Conservation (phyloP, 1,140 invertebrate species). For the Aphaenogaster rudis region DNA sequence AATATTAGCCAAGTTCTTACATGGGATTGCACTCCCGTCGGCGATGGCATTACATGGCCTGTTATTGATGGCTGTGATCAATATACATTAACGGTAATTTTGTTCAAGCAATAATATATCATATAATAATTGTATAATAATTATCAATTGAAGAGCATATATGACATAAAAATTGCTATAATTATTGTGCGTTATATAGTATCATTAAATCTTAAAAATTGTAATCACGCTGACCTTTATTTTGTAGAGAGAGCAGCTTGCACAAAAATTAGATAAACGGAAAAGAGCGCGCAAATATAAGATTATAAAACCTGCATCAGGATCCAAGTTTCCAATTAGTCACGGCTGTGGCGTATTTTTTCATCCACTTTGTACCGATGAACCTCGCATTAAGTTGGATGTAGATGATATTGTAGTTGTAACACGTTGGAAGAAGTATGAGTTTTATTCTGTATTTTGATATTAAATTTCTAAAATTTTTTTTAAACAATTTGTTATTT, state of each 20-base stretch:
- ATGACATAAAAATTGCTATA: background rate
- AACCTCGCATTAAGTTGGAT: constrained; percentile 92
- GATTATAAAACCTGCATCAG: constrained; percentile 90
- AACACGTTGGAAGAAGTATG: constrained; percentile 94
- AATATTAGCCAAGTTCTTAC: constrained; percentile 93
- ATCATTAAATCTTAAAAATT: background rate
- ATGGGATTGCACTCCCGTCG: constrained; percentile 89
- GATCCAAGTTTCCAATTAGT: constrained; percentile 93
- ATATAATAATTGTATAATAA: constrained; percentile 4
- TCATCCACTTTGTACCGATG: constrained; percentile 94
- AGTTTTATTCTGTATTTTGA: constrained; percentile 39
- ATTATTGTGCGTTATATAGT: background rate
- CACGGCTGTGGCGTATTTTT: constrained; percentile 92
- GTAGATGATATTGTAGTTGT: constrained; percentile 93
- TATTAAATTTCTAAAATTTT: constrained; percentile 12
- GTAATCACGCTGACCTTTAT: background rate
- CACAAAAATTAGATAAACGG: constrained; percentile 95
- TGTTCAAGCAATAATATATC: background rate
- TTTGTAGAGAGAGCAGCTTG: constrained; percentile 94
- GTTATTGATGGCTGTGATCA: constrained; percentile 93
- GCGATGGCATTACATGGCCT: constrained; percentile 96
- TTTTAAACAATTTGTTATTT: background rate
- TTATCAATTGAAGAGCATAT: constrained; percentile 37
- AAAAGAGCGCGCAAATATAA: constrained; percentile 91
- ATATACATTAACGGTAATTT: constrained; percentile 95